Evolutionary conservation across 1,140 invertebrate species (phyloP).

Genomic region (Lucilia sericata): DNA sequence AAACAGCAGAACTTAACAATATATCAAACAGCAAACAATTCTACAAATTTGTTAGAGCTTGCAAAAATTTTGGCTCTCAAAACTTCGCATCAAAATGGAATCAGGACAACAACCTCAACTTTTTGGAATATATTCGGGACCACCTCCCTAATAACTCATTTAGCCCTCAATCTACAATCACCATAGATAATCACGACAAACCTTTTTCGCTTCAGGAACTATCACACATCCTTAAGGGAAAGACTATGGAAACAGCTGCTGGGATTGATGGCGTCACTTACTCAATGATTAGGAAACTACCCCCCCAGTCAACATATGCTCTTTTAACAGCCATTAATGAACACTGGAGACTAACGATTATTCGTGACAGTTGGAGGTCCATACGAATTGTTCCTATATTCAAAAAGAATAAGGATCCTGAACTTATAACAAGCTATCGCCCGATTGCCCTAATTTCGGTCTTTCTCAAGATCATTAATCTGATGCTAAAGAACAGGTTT

Average conservation of each 20-base stretch:
- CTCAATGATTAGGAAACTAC: background rate
- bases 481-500: background rate
- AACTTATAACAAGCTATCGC: background rate
- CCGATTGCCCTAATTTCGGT: background rate
- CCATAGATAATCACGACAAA: background rate
- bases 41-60: conserved; percentile 19
- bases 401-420: background rate
- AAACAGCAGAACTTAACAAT: background rate
- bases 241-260: background rate
- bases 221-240: background rate
- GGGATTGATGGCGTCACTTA: background rate
- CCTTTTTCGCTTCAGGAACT: background rate
- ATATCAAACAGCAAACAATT: background rate
- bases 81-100: too few species aligned
- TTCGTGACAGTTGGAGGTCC: background rate
- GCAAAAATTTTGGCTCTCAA: background rate
- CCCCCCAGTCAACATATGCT: background rate
- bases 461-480: background rate
- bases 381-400: conserved; percentile 4
- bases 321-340: background rate
- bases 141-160: background rate
- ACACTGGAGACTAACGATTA: background rate
- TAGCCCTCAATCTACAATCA: background rate
- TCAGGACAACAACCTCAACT: too few species aligned
- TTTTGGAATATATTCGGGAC: background rate